phyloP scores from a whole-genome alignment of 1,140 invertebrate species.

The Uloborus diversus region DNA sequence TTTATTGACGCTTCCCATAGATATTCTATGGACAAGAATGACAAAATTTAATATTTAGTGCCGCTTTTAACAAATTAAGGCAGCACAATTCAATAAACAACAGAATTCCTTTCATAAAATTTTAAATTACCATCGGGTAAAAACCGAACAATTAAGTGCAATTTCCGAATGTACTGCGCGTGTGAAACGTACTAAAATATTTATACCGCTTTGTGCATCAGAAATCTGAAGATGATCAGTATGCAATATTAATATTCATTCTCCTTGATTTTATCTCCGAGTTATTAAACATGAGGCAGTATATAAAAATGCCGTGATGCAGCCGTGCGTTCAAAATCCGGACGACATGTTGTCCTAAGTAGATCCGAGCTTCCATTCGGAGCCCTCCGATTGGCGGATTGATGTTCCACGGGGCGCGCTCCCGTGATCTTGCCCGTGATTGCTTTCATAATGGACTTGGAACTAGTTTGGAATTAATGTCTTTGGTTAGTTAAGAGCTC shows the following conservation, averaged over 20 bases:
- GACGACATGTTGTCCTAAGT: background rate
- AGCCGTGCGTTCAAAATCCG: background rate
- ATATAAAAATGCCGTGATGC: background rate
- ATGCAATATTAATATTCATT: background rate
- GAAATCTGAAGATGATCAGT: background rate
- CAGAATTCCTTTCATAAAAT: too few species aligned
- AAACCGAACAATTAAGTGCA: too few species aligned
- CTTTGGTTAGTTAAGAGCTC: background rate
- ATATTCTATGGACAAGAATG: too few species aligned
- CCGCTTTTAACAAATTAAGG: too few species aligned
- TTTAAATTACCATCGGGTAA: too few species aligned
- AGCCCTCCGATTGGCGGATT: background rate
- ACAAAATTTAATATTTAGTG: too few species aligned
- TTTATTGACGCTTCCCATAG: too few species aligned
- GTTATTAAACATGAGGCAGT: background rate
- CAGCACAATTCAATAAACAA: too few species aligned
- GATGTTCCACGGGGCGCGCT: constrained; percentile 5
- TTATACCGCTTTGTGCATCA: background rate
- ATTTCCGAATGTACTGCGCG: too few species aligned
- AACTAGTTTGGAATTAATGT: constrained; percentile 26
- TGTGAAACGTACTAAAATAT: too few species aligned
- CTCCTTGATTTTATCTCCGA: background rate
- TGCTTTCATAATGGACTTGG: constrained; percentile 6
- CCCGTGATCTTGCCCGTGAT: background rate
- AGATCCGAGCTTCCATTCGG: background rate